A percentile compares a stretch with the other conserved stretches of the same genome.
phyloP scores from a whole-genome alignment of 2,113 vertebrate genomes.

The Rousettus leschenaultii region DNA sequence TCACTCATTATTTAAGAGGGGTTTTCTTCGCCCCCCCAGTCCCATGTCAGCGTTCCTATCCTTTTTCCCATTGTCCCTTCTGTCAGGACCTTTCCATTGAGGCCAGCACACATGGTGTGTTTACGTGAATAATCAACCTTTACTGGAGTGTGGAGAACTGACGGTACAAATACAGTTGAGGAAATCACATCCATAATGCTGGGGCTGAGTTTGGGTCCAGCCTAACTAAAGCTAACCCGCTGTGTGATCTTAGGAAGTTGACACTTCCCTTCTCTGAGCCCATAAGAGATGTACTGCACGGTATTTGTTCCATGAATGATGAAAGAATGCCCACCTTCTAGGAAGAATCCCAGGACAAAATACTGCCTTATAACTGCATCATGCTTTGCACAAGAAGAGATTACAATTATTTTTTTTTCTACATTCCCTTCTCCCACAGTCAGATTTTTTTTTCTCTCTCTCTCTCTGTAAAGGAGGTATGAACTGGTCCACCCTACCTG shows the following conservation, averaged over 20 bases:
- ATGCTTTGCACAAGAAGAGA: neutral
- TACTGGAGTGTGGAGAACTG: neutral
- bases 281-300: neutral
- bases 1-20: neutral
- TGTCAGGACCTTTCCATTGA: neutral
- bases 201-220: neutral
- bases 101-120: neutral
- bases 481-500: too few species aligned
- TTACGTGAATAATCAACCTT: neutral
- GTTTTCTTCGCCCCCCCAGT: neutral
- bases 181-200: neutral
- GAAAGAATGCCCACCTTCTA: neutral
- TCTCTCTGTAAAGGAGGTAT: neutral
- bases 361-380: neutral
- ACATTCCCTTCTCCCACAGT: neutral
- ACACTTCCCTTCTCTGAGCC: neutral
- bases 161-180: neutral
- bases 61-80: neutral
- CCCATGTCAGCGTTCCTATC: neutral
- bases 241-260: neutral
- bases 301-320: neutral
- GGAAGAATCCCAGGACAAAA: neutral
- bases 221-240: neutral
- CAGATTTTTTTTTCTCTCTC: neutral
- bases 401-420: neutral